Percentiles rank a stretch among this genome's conserved stretches.
These are phyloP conservation scores for Drosophila imparisetae DNA, from an alignment of 2,888 invertebrate species.

Conservation along the genomic window DNA sequence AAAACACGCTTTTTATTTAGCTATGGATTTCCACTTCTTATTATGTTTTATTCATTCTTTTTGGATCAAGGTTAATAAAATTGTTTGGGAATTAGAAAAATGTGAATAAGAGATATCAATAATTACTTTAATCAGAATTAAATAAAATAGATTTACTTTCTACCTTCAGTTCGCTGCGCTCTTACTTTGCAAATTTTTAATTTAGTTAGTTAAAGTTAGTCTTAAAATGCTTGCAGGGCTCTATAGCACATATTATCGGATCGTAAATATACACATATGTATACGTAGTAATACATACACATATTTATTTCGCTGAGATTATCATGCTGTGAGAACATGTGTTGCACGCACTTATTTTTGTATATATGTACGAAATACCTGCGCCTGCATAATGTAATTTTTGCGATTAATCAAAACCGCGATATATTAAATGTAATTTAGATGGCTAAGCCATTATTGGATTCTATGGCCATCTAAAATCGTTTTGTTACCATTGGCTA, in stretches of 20 bases:
- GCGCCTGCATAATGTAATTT: neutral
- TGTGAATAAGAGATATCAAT: neutral
- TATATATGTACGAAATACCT: neutral
- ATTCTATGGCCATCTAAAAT: neutral
- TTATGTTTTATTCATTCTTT: neutral
- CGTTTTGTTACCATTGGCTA: neutral
- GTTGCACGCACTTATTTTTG: neutral
- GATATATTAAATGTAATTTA: neutral
- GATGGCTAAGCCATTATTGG: neutral
- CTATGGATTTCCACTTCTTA: neutral
- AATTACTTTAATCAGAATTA: neutral
- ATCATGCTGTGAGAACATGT: neutral
- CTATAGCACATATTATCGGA: neutral
- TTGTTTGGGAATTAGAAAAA: neutral
- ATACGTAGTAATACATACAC: neutral
- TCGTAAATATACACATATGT: rapidly evolving
- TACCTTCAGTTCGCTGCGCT: neutral
- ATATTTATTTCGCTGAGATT: neutral
- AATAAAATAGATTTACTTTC: neutral
- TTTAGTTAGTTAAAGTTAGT: neutral
- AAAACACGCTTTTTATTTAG: neutral
- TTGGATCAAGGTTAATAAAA: neutral
- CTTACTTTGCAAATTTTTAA: neutral
- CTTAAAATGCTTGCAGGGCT: neutral
- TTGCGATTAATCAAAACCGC: neutral